Evolutionary conservation across 2,113 vertebrate species (phyloP), one percentile per base, ranked within the genome.

Genomic region (Heterotis niloticus): DNA sequence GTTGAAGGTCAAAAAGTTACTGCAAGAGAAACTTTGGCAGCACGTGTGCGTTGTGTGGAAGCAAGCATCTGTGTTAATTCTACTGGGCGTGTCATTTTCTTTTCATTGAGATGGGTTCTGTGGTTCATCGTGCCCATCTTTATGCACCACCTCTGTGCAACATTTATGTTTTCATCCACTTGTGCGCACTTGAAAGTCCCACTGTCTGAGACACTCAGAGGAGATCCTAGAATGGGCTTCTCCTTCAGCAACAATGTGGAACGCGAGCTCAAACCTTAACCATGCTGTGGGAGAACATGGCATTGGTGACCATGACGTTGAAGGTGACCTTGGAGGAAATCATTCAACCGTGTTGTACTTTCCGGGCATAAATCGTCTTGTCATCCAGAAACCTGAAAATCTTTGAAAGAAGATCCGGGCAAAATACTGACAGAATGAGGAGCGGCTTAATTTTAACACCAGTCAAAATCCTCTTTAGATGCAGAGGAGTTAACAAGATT

Each of bases 311-410:
- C 24, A 29, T n/a, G 26, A 29, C n/a, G 26, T 75, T 64, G 26
- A 29, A 64, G 44, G 60, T 77, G 76, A 77, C 76, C 76, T 67
- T 57, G 34, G 18, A 51, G 16, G 20, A 4, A 28, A 14, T 28
- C 62, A 29, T 17, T n/a, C 11, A 16, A 24, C 23, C 23, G 17
- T 52, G 13, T 34, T 0, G 64, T 54, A 24, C 75, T 51, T 65
- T 3, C 60, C 52, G 34, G 65, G 34, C n/a, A 34, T 66, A 51
- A 77, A 20, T 60, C 24, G n/a, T 16, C 28, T 17, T 26, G n/a
- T 18, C 64, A 77, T 66, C 14, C 44, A 52, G 60, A 67, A 78
- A 52, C 24, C 51, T 68, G 23, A 56, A n/a, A 78, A 57, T 77
- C 64, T 14, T 57, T 16, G 14, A 57, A 12, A 26, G 51, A 51